A percentile compares a stretch with the other conserved stretches of the same genome.
These are phyloP conservation scores for Calyptomena viridis DNA, from an alignment of 2,113 vertebrate species.

Conservation along the genomic window DNA sequence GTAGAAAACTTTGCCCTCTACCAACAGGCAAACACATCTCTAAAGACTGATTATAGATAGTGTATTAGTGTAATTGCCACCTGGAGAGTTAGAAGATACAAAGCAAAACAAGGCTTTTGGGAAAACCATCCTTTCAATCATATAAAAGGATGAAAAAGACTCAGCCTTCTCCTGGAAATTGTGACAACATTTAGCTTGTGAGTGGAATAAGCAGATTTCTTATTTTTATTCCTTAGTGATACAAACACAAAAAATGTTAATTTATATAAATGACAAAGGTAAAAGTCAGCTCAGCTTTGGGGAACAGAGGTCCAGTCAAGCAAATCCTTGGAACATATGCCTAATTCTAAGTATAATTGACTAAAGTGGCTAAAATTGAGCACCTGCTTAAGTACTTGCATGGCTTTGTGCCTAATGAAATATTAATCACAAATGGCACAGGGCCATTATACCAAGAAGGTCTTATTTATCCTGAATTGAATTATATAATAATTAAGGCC, in stretches of 20 bases:
- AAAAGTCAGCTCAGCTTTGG: constrained; percentile 10
- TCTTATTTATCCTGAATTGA: constrained; percentile 48
- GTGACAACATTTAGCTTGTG: neutral
- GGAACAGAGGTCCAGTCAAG: neutral
- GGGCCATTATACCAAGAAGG: constrained; percentile 19
- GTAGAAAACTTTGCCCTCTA: neutral
- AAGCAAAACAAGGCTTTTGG: neutral
- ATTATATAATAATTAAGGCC: constrained; percentile 49
- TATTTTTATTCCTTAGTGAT: neutral
- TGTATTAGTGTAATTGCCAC: neutral
- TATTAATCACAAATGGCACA: constrained; percentile 56
- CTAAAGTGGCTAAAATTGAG: constrained; percentile 42
- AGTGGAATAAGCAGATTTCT: rapidly evolving
- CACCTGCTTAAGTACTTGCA: constrained; percentile 54
- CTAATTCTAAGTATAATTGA: constrained; percentile 40
- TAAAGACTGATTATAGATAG: neutral
- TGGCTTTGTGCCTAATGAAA: constrained; percentile 59
- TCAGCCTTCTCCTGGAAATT: neutral
- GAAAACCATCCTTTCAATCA: neutral
- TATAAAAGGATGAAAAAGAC: neutral
- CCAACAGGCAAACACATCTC: neutral
- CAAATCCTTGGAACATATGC: neutral
- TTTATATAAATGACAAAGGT: neutral
- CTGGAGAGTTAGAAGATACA: neutral
- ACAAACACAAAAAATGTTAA: neutral